Conservation (phyloP, 1,140 invertebrate species). For the Papilio glaucus region DNA sequence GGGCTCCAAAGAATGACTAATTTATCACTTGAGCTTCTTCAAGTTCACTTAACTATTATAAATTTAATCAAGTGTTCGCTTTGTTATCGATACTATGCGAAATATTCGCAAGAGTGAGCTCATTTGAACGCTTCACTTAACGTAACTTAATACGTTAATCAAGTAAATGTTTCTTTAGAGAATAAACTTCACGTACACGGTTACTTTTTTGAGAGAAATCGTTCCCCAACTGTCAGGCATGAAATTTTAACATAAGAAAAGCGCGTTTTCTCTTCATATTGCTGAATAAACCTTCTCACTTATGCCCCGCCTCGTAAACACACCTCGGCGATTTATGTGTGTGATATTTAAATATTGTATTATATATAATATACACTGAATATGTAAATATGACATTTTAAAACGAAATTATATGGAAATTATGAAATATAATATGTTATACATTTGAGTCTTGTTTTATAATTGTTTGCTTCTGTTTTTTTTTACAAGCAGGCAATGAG, state of each 20-base stretch:
- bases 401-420: not conserved
- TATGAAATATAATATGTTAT: too few species aligned
- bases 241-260: not conserved
- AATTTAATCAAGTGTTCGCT: not conserved
- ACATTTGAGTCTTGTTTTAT: too few species aligned
- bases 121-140: not conserved
- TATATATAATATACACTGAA: not conserved
- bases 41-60: not conserved
- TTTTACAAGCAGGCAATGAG: too few species aligned
- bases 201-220: not conserved
- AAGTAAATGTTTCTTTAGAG: constrained; percentile 3
- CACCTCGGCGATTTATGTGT: not conserved
- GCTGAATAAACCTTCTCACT: not conserved
- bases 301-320: not conserved
- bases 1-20: not conserved
- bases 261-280: not conserved
- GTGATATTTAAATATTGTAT: not conserved
- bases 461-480: too few species aligned
- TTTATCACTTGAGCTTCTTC: not conserved
- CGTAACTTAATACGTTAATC: constrained; percentile 5
- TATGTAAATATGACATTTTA: not conserved
- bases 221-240: not conserved
- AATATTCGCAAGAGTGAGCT: not conserved
- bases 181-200: not conserved
- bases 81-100: not conserved